Conservation (phyloP, 2,113 vertebrate species). For the Dipodomys ordii region DNA sequence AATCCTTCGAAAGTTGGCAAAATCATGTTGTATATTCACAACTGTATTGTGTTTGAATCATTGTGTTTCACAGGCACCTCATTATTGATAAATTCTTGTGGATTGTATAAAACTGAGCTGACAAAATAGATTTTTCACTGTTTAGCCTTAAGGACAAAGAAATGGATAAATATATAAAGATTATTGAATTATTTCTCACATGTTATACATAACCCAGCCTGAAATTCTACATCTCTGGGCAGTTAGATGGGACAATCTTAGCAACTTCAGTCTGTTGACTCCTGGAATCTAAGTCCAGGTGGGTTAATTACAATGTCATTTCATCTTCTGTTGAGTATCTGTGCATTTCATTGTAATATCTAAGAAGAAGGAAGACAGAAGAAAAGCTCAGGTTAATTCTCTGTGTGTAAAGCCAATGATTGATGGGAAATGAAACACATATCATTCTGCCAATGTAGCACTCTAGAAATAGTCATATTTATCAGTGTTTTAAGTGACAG, state of each 20-base stretch:
- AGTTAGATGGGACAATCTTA: not conserved
- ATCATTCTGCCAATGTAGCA: constrained; percentile 15
- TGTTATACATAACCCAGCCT: not conserved
- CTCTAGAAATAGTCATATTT: constrained; percentile 28
- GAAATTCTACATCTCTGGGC: not conserved
- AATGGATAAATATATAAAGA: not conserved
- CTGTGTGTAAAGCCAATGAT: not conserved
- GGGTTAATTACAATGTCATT: not conserved
- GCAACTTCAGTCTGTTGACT: not conserved
- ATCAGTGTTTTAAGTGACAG: constrained; percentile 50
- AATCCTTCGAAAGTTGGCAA: not conserved
- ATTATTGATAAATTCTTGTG: not conserved
- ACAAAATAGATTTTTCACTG: not conserved
- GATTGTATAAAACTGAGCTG: not conserved
- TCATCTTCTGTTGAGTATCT: constrained; percentile 40
- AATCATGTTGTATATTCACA: not conserved
- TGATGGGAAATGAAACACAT: constrained; percentile 37
- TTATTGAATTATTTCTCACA: constrained; percentile 19
- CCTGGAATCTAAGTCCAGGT: not conserved
- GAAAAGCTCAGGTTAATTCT: constrained; percentile 1
- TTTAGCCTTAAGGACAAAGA: constrained; percentile 8
- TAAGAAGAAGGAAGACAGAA: constrained; percentile 3
- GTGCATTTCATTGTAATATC: not conserved
- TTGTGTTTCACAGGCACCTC: not conserved
- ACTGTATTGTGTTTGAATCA: not conserved